phyloP scores from a whole-genome alignment of 2,797 vertebrate genomes.

The Sebastolobus altivelis region DNA sequence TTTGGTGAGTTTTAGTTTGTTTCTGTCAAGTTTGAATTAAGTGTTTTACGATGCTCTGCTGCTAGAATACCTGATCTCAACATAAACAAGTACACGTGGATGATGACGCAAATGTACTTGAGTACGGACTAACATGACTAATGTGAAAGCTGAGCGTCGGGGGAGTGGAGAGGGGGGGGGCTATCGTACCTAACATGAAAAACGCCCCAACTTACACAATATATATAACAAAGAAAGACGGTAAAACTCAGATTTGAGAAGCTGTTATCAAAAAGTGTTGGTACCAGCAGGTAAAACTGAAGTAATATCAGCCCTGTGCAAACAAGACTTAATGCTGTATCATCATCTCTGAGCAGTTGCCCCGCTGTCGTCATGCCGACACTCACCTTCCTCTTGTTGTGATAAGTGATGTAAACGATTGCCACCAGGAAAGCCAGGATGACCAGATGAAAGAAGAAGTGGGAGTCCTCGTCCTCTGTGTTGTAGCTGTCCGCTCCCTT shows the following conservation, averaged over 20 bases:
- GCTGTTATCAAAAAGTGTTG: background rate
- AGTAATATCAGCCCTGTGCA: background rate
- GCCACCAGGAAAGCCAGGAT: conserved; percentile 93
- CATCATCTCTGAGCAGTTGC: background rate
- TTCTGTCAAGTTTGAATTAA: too few relatives aligned
- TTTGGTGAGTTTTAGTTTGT: too few relatives aligned
- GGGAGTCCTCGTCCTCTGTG: conserved; percentile 90
- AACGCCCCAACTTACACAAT: background rate
- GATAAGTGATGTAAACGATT: conserved; percentile 93
- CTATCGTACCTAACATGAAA: too few relatives aligned
- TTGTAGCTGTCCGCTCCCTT: conserved; percentile 76
- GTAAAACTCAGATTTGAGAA: background rate
- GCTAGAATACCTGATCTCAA: too few relatives aligned
- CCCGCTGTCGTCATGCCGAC: background rate
- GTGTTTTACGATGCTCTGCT: too few relatives aligned
- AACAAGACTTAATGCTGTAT: background rate
- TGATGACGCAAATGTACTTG: too few relatives aligned
- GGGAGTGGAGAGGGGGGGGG: too few relatives aligned
- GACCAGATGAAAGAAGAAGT: conserved; percentile 96
- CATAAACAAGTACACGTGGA: too few relatives aligned
- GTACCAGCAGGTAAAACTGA: background rate
- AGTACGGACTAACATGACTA: too few relatives aligned
- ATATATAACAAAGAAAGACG: too few relatives aligned
- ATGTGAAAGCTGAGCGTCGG: too few relatives aligned
- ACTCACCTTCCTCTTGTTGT: conserved; percentile 98